phyloP scores from a whole-genome alignment of 2,888 invertebrate genomes.

The Nemotelus nigrinus region DNA sequence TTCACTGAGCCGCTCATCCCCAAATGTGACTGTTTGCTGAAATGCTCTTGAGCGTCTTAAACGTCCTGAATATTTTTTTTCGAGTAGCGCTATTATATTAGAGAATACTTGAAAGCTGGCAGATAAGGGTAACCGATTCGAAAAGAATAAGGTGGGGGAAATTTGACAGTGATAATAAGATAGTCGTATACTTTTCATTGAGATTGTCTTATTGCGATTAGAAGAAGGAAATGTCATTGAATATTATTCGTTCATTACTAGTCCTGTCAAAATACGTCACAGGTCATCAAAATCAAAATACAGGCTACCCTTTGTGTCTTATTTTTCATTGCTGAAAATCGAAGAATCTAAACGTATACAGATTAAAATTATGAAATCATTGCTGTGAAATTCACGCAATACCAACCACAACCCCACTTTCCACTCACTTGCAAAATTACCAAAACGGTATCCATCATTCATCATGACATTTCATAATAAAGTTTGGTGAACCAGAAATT shows the following conservation, averaged over 20 bases:
- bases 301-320: too few relatives aligned
- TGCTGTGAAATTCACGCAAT: neutral
- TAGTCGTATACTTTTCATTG: constrained; percentile 30
- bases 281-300: too few relatives aligned
- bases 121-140: neutral
- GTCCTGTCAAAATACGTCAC: too few relatives aligned
- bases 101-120: neutral
- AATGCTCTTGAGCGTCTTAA: constrained; percentile 45
- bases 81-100: constrained; percentile 17
- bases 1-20: constrained; percentile 12
- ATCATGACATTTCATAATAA: constrained; percentile 42
- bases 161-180: constrained; percentile 46
- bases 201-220: neutral
- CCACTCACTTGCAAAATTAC: neutral
- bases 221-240: constrained; percentile 31
- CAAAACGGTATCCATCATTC: constrained; percentile 46
- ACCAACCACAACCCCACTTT: constrained; percentile 1
- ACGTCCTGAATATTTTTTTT: constrained; percentile 24
- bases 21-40: constrained; percentile 43
- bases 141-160: constrained; percentile 38
- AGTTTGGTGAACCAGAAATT: constrained; percentile 43
- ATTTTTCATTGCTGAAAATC: too few relatives aligned
- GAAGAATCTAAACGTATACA: neutral
- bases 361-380: neutral
- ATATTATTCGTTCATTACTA: too few relatives aligned